Conservation (phyloP, 2,888 invertebrate genomes). For the Hylaea fasciaria region DNA sequence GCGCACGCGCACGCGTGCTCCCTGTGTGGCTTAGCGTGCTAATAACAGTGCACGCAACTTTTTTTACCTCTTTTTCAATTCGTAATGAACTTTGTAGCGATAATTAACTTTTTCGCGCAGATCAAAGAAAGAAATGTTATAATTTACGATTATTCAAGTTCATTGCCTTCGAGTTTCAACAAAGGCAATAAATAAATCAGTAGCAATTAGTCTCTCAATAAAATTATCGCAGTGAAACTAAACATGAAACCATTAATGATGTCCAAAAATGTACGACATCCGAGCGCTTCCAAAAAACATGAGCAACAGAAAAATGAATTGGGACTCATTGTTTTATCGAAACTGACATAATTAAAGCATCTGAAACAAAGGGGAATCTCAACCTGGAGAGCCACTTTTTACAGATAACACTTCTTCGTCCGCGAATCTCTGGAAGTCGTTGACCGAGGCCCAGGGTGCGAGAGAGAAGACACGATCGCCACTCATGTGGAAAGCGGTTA, state of each 20-base stretch:
- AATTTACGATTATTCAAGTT: not conserved
- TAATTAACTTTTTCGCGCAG: conserved; percentile 11
- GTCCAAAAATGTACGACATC: not conserved
- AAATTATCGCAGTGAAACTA: not conserved
- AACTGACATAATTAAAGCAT: conserved; percentile 47
- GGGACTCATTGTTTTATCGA: conserved; percentile 35
- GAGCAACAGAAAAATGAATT: not conserved
- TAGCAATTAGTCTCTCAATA: not conserved
- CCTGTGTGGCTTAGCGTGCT: conserved; percentile 52
- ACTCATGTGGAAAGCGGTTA: conserved; percentile 82
- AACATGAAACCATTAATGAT: not conserved
- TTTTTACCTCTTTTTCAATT: conserved; percentile 48
- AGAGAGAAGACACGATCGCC: conserved; percentile 68
- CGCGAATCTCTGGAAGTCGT: conserved; percentile 74
- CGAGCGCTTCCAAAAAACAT: not conserved
- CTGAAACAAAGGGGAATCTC: conserved; percentile 43
- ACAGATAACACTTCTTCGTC: conserved; percentile 50
- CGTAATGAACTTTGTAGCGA: conserved; percentile 21
- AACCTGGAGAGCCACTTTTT: conserved; percentile 47
- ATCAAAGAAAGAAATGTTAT: conserved; percentile 14
- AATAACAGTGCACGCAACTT: conserved; percentile 61
- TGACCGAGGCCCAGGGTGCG: conserved; percentile 76
- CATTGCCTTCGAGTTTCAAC: not conserved
- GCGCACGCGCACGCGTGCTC: conserved; percentile 52
- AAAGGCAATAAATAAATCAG: not conserved